phyloP scores from a whole-genome alignment of 1,140 invertebrate genomes.

The Dufourea novaeangliae region DNA sequence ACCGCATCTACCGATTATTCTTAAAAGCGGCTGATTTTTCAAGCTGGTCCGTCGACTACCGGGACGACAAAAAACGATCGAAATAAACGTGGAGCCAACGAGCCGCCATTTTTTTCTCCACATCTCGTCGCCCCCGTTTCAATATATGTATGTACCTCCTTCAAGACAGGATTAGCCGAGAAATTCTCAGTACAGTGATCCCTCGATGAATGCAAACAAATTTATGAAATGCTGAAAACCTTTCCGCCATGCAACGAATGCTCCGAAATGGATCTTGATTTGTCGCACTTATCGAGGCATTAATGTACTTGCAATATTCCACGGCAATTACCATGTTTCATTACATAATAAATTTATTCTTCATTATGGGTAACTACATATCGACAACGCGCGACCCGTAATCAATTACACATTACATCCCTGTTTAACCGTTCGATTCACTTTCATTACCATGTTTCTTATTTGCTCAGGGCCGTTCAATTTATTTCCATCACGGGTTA shows the following conservation, averaged over 20 bases:
- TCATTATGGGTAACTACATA: background rate
- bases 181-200: no score
- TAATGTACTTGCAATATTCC: no score
- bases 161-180: no score
- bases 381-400: background rate
- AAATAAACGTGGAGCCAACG: background rate
- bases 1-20: conserved; percentile 67
- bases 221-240: no score
- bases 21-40: conserved; percentile 62
- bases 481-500: conserved; percentile 37
- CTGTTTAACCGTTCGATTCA: no score
- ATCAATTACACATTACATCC: no score
- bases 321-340: no score
- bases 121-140: background rate
- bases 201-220: no score
- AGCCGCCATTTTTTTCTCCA: background rate
- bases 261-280: no score
- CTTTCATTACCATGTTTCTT: background rate
- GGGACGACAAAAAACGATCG: conserved; percentile 39
- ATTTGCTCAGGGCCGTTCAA: conserved; percentile 18
- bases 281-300: no score
- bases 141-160: no score
- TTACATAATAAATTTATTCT: conserved; percentile 13
- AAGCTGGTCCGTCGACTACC: conserved; percentile 16
- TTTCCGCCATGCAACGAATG: no score